phyloP scores from a whole-genome alignment of 1,140 invertebrate species.

The Luehdorfia chinensis region DNA sequence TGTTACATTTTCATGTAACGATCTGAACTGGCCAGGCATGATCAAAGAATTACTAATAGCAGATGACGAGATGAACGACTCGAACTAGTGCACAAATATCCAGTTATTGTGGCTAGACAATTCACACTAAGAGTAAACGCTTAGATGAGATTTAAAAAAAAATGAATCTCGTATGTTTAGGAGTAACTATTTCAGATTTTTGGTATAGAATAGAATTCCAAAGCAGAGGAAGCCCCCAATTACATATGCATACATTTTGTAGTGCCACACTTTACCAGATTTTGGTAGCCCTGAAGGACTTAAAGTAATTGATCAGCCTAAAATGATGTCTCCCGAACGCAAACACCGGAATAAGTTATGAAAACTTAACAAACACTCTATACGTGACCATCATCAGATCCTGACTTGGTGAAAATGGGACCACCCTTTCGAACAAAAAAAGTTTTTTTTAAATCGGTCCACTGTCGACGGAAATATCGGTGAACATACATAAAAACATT shows the following conservation, averaged over 20 bases:
- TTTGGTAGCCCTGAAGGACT: conserved; percentile 23
- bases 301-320: conserved; percentile 18
- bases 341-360: no score
- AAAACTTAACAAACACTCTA: no score
- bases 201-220: conserved; percentile 25
- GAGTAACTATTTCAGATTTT: conserved; percentile 21
- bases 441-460: no score
- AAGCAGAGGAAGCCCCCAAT: conserved; percentile 29
- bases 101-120: conserved; percentile 24
- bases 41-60: conserved; percentile 28
- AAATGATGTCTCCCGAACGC: no score
- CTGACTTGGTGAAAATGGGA: no score
- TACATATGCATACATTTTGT: conserved; percentile 31
- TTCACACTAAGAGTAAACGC: conserved; percentile 28
- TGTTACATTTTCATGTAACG: conserved; percentile 27
- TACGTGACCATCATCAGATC: no score
- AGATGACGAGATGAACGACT: conserved; percentile 18
- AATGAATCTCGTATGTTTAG: conserved; percentile 20
- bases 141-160: conserved; percentile 21
- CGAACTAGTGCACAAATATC: conserved; percentile 24
- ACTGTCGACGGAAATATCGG: no score
- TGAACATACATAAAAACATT: no score
- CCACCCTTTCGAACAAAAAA: no score
- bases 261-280: conserved; percentile 23
- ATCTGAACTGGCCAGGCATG: conserved; percentile 31